Percentiles rank a stretch among this genome's conserved stretches.
Conservation (phyloP, 2,888 invertebrate species). For the Aphodius granarius region DNA sequence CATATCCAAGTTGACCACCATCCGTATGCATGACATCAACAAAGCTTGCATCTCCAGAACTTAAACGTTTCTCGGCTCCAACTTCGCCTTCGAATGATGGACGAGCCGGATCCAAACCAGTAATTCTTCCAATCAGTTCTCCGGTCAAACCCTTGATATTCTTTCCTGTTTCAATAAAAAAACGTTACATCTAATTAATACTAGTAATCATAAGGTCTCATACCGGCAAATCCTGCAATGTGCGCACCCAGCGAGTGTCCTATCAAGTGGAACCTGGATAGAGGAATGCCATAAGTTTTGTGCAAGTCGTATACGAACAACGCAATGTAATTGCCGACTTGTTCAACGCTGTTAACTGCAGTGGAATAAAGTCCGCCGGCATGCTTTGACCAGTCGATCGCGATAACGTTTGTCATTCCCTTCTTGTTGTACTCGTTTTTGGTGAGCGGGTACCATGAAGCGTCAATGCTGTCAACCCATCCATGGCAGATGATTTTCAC, state of each 20-base stretch:
- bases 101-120: conserved; percentile 62
- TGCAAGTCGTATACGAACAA: conserved; percentile 15
- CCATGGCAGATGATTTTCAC: conserved; percentile 21
- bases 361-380: background rate
- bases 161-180: conserved; percentile 10
- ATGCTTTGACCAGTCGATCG: conserved; percentile 20
- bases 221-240: conserved; percentile 22
- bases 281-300: background rate
- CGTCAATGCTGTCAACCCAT: conserved; percentile 5
- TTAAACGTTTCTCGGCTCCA: conserved; percentile 57
- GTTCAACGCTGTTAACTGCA: background rate
- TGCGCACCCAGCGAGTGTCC: conserved; percentile 25
- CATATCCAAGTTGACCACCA: conserved; percentile 63
- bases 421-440: conserved; percentile 9
- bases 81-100: conserved; percentile 57
- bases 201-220: conserved; percentile 26
- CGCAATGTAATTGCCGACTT: conserved; percentile 15
- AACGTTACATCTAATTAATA: background rate
- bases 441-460: conserved; percentile 12
- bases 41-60: conserved; percentile 65
- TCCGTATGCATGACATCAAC: conserved; percentile 75
- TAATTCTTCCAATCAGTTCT: conserved; percentile 25
- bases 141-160: background rate
- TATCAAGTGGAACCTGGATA: conserved; percentile 14
- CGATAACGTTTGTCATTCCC: conserved; percentile 17